Conservation (phyloP, 2,888 invertebrate species). For the Lucinisca nassula region DNA sequence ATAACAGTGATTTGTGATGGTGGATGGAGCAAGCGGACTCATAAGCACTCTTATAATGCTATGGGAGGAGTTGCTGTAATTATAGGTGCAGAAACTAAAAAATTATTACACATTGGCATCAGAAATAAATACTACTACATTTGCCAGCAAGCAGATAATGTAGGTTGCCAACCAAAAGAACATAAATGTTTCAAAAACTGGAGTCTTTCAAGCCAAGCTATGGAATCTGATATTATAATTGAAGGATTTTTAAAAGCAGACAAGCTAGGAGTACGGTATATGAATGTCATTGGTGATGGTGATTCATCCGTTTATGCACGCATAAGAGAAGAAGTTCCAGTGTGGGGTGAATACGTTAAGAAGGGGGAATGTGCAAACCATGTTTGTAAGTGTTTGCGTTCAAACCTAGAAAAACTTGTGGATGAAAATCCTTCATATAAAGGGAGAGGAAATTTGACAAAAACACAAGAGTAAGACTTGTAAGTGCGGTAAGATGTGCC, state of each 20-base stretch:
- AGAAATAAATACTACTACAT: too few species aligned
- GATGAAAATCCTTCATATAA: conserved; percentile 36
- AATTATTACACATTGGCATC: conserved; percentile 66
- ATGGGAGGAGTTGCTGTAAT: conserved; percentile 66
- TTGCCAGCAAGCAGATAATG: background rate
- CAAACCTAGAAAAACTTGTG: conserved; percentile 45
- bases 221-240: conserved; percentile 64
- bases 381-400: conserved; percentile 40
- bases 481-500: conserved; percentile 52
- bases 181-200: conserved; percentile 45
- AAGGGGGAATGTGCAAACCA: conserved; percentile 58
- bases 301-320: conserved; percentile 31
- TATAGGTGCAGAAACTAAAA: conserved; percentile 52
- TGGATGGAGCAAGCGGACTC: conserved; percentile 65
- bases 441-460: conserved; percentile 38
- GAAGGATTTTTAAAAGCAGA: conserved; percentile 50
- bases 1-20: conserved; percentile 69
- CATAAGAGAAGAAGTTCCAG: conserved; percentile 27
- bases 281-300: conserved; percentile 32
- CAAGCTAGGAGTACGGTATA: conserved; percentile 42
- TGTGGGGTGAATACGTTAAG: conserved; percentile 24
- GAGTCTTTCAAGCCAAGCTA: conserved; percentile 40
- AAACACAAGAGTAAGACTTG: conserved; percentile 39
- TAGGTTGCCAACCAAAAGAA: background rate
- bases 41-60: conserved; percentile 69